A percentile compares a stretch with the other conserved stretches of the same genome.
These are phyloP conservation scores for Brachystomella parvula DNA, from an alignment of 1,140 invertebrate genomes.

Conservation along the genomic window DNA sequence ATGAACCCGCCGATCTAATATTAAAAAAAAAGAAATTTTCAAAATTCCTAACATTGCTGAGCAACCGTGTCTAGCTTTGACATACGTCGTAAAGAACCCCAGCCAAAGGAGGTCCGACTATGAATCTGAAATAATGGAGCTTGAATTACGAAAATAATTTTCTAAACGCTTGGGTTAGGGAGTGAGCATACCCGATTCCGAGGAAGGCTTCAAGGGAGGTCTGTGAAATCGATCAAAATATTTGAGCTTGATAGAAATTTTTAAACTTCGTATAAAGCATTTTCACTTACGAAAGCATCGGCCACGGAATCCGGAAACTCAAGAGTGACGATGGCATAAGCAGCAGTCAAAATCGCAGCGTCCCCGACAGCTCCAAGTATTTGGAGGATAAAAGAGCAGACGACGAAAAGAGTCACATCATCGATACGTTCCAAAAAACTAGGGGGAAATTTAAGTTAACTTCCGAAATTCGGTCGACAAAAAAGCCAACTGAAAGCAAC, in stretches of 20 bases:
- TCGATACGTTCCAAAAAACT: conserved; percentile 48
- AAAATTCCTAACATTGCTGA: too few relatives aligned
- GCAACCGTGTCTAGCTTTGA: neutral
- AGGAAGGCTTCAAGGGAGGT: conserved; percentile 82
- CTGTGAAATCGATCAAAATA: conserved; percentile 45
- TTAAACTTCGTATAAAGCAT: conserved; percentile 2
- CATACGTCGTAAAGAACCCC: conserved; percentile 63
- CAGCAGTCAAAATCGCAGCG: conserved; percentile 52
- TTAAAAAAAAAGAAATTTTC: neutral
- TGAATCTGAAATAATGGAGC: conserved; percentile 1
- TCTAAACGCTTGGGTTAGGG: neutral
- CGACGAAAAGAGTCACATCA: conserved; percentile 47
- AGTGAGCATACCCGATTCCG: conserved; percentile 57
- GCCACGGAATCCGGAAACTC: conserved; percentile 58
- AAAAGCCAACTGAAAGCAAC: too few relatives aligned
- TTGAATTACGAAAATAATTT: conserved; percentile 56
- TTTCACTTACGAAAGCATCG: conserved; percentile 49
- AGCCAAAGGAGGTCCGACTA: conserved; percentile 69
- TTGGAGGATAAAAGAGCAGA: conserved; percentile 49
- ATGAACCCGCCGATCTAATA: conserved; percentile 67
- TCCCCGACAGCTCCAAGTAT: conserved; percentile 52
- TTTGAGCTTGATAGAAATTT: neutral
- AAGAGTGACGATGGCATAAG: conserved; percentile 51
- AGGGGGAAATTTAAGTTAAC: conserved; percentile 22
- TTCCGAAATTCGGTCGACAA: too few relatives aligned